Base-by-base conservation (phyloP, 2,888 invertebrate genomes). In the Conomelus anceps region DNA sequence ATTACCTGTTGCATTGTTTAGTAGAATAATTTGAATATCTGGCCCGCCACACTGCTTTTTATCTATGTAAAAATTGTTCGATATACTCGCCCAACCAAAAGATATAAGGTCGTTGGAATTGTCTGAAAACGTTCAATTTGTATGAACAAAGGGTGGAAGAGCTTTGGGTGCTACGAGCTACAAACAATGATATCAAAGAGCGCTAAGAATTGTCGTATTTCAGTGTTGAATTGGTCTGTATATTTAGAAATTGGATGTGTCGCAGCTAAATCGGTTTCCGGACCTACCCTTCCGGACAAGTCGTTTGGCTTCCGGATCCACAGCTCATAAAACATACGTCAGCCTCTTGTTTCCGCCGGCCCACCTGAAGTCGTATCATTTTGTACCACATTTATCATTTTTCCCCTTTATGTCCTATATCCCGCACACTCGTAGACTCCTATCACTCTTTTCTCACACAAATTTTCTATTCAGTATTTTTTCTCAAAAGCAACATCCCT, bases 201-300 rank as follows among this genome's bases (percentile, higher is more conserved):
- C 20, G n/a, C n/a, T n/a, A 6, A 63, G 63, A 63, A n/a, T 63
- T 63, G n/a, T 63, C 63, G 63, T 63, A n/a, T 63, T 63, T 63
- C 9, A 13, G 63, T n/a, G 63, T 63, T 63, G 63, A 63, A 63
- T 63, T 63, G 63, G 63, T 63, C 63, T 63, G n/a, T 63, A 63
- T 63, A 85, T 85, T 85, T 23, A 85, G 24, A 85, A 85, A 85
- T 85, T 85, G 63, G 63, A 63, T 63, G 85, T 85, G 23, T 23
- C 85, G 85, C 3, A 85, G 23, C 24, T 22, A 85, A 85, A 24
- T 24, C 23, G 85, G 24, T 85, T 85, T 85, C 85, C 85, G 85
- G 85, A 85, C 85, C 85, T 23, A 85, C 85, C 85, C 85, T 85
- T 85, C 24, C 85, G 85, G 85, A 24, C 22, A 85, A 85, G 85